Percentiles rank a stretch among this genome's conserved stretches.
These are phyloP conservation scores for Drosophila albomicans DNA, from an alignment of 1,140 invertebrate genomes.

Conservation along the genomic window DNA sequence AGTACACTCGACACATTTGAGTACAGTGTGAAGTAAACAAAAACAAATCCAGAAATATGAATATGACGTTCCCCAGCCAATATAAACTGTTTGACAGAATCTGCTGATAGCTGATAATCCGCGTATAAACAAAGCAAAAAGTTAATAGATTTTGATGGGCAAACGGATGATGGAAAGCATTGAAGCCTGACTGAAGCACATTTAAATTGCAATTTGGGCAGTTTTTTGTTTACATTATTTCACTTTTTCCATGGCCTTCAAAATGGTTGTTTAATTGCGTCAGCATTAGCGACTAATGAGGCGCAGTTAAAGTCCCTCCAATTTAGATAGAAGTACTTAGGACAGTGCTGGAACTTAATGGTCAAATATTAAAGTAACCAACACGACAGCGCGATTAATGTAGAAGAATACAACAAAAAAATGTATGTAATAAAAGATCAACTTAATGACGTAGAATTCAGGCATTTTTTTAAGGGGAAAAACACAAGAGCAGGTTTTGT, in stretches of 20 bases:
- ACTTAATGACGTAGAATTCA: constrained; percentile 5
- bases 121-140: neutral
- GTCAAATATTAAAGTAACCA: constrained; percentile 9
- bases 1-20: neutral
- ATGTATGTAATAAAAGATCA: constrained; percentile 2
- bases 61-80: neutral
- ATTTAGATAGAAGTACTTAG: constrained; percentile 43
- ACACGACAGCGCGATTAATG: constrained; percentile 34
- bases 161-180: neutral
- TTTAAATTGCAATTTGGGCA: constrained; percentile 23
- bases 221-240: constrained; percentile 18
- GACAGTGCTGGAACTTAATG: constrained; percentile 8
- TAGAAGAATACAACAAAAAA: constrained; percentile 6
- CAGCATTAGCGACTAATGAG: constrained; percentile 61
- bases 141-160: neutral
- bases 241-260: constrained; percentile 40
- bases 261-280: constrained; percentile 72
- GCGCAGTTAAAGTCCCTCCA: constrained; percentile 13
- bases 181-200: constrained; percentile 30
- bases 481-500: constrained; percentile 38
- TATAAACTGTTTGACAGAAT: neutral
- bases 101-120: constrained; percentile 1
- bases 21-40: constrained; percentile 15
- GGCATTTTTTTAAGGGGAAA: constrained; percentile 33
- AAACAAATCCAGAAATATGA: constrained; percentile 15